Conservation (phyloP, 2,113 vertebrate genomes). For the Megaceryle maxima region DNA sequence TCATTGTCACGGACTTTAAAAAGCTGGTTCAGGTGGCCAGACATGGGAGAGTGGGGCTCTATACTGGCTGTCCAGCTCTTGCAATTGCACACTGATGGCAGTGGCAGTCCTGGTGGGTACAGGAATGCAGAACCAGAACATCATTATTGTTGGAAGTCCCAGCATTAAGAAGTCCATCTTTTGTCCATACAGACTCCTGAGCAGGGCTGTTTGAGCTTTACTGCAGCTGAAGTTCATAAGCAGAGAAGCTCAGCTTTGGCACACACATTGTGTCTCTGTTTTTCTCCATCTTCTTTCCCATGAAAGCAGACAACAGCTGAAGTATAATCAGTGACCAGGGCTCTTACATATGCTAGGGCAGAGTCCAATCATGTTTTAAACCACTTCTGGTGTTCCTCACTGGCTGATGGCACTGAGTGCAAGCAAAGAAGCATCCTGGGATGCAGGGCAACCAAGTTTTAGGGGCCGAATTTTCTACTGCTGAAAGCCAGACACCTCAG, state of each 20-base stretch:
- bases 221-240: not conserved
- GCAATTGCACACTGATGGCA: accelerated
- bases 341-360: not conserved
- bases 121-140: not conserved
- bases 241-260: not conserved
- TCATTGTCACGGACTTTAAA: not conserved
- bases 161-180: not conserved
- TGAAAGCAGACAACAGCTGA: not conserved
- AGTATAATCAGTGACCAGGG: not conserved
- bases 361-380: not conserved
- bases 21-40: not conserved
- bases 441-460: not conserved
- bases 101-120: not conserved
- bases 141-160: not conserved
- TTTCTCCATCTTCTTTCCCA: not conserved
- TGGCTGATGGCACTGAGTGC: accelerated
- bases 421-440: not conserved
- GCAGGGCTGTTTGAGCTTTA: not conserved
- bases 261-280: not conserved
- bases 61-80: not conserved
- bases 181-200: not conserved
- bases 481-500: not conserved
- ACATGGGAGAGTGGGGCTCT: not conserved
- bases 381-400: not conserved
- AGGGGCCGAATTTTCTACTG: not conserved